Base-by-base conservation (phyloP, 2,888 invertebrate species). In the Prosopocoilus inquinatus region DNA sequence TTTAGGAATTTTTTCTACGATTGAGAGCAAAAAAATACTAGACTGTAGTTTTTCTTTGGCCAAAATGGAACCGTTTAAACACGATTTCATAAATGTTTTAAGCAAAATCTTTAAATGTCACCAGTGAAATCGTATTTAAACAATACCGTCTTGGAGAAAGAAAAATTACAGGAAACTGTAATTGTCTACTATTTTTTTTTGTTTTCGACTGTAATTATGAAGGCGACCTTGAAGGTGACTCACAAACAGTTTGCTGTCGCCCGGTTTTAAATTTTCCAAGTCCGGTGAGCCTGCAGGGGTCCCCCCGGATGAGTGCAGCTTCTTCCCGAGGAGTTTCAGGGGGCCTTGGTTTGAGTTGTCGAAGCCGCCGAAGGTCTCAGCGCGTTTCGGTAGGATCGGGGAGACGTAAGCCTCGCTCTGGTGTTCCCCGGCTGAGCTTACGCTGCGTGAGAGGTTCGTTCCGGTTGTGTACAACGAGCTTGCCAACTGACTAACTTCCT, bases 281-380 rank as follows among this genome's bases (percentile, higher is more conserved):
- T 78, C 78, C 13, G 76, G 75, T 33, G 73, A 77, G 12, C 71
- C 69, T 3, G 70, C 66, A 12, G 76, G 74, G 33, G 75, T 74
- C 9, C 72, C 73, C 47, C 69, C 65, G 47, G 76, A 73, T 9
- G 72, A 70, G 50, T 73, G 70, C 34, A 73, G 60, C 61, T 76
- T 77, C 58, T 73, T 76, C 11, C 74, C 74, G 32, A 74, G 56
- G 41, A 75, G 55, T 59, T 75, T 75, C 20, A 74, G 64, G 9
- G 73, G 72, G 11, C 66, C 70, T 51, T 72, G 75, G 60, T 69
- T 72, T 3, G 72, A 68, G 67, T 83, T 83, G 78, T 96, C 96
- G 72, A 96, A 96, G 7, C 96, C 96, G 1, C 95, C 95, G 78
- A 96, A 97, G 2, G 96, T 96, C 79, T 96, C 96, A 0, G 96